Evolutionary conservation across 2,888 invertebrate species (phyloP).

Genomic region (Sialis lutaria): DNA sequence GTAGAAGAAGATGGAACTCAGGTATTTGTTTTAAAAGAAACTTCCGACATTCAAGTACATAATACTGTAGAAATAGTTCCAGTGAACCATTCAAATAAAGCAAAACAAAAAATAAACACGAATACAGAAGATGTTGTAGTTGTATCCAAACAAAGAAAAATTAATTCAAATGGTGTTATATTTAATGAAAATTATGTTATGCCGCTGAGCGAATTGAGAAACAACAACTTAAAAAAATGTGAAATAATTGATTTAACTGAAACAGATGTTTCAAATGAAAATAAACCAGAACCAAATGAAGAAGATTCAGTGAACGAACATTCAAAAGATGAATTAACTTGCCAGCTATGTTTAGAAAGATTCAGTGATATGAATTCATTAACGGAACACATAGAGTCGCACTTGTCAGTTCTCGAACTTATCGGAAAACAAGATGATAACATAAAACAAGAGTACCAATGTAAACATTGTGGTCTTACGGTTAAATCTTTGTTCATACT

Average conservation of each 20-base stretch:
- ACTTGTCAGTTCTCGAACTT: conserved; percentile 10
- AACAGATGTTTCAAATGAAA: neutral
- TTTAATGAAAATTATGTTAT: too few species aligned
- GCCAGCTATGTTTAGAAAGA: conserved; percentile 15
- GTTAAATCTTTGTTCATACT: conserved; percentile 1
- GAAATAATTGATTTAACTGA: neutral
- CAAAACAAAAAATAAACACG: neutral
- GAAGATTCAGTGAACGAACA: neutral
- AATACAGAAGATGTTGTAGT: neutral
- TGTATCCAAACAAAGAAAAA: conserved; percentile 1
- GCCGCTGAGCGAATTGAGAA: too few species aligned
- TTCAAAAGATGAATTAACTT: conserved; percentile 9
- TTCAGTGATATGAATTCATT: conserved; percentile 13
- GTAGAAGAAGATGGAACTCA: conserved; percentile 4
- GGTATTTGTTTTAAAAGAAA: conserved; percentile 4
- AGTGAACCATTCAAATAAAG: neutral
- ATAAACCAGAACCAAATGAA: neutral
- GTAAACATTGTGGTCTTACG: neutral
- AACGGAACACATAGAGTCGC: conserved; percentile 15
- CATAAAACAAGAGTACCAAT: neutral
- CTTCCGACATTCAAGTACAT: conserved; percentile 8
- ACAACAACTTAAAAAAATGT: too few species aligned
- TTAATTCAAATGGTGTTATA: neutral
- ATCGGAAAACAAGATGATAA: conserved; percentile 5
- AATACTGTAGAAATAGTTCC: conserved; percentile 6